Evolutionary conservation across 2,888 invertebrate genomes (phyloP).

Genomic region (Caenorhabditis panamensis): DNA sequence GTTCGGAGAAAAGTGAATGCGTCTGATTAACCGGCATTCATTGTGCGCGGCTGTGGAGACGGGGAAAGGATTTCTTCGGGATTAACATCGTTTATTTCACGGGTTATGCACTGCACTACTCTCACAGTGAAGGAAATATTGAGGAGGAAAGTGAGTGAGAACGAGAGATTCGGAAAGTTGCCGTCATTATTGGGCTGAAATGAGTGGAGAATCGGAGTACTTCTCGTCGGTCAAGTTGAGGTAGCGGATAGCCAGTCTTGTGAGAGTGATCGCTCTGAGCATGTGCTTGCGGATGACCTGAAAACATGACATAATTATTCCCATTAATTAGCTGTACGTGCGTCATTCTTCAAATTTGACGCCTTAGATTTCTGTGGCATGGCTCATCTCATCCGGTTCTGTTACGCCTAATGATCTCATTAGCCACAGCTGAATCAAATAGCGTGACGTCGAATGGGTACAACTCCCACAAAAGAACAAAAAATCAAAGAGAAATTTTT

Average conservation of each 20-base stretch:
- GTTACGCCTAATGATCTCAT: no score
- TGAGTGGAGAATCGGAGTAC: neutral
- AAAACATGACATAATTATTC: neutral
- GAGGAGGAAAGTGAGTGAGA: neutral
- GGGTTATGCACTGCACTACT: neutral
- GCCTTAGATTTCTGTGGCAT: no score
- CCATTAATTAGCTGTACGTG: no score
- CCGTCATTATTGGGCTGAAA: neutral
- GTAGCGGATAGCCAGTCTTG: neutral
- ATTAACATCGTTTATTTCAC: slow-evolving; percentile 8
- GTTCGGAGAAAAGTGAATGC: slow-evolving; percentile 20
- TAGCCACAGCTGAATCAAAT: no score
- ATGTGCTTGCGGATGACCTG: slow-evolving; percentile 12
- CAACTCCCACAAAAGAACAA: no score
- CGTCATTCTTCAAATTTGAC: no score
- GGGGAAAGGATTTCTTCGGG: neutral
- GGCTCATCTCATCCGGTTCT: no score
- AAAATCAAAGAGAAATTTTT: neutral
- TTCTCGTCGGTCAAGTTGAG: neutral
- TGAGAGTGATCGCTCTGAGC: neutral
- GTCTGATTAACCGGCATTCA: slow-evolving; percentile 31
- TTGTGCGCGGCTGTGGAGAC: neutral
- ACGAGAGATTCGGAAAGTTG: neutral
- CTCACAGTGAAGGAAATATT: neutral
- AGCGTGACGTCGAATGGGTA: no score